Conservation (phyloP, 2,797 vertebrate species). For the Pseudochaenichthys georgianus region DNA sequence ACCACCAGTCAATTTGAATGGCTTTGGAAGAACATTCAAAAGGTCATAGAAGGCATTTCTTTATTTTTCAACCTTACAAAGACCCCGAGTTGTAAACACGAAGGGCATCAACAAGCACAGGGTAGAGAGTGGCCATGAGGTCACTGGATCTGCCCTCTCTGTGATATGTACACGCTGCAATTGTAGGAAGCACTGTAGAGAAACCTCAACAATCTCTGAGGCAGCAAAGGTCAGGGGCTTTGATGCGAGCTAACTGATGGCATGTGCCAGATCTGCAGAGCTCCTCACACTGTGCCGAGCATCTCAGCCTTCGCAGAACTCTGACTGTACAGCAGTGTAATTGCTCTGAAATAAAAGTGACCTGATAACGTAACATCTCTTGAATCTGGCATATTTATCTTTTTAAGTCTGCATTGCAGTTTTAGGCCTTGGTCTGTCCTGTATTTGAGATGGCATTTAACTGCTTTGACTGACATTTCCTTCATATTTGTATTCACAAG, state of each 20-base stretch:
- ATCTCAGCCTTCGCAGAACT: slow-evolving; percentile 62
- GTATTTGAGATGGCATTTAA: slow-evolving; percentile 73
- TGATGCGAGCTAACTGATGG: slow-evolving; percentile 74
- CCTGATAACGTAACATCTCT: slow-evolving; percentile 69
- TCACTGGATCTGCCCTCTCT: slow-evolving; percentile 47
- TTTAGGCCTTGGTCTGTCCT: slow-evolving; percentile 50
- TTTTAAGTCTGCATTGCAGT: slow-evolving; percentile 71
- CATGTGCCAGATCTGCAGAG: slow-evolving; percentile 56
- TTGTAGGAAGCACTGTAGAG: slow-evolving; percentile 29
- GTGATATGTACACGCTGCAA: slow-evolving; percentile 54
- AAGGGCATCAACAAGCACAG: slow-evolving; percentile 28
- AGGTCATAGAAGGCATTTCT: slow-evolving; percentile 56
- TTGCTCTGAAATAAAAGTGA: slow-evolving; percentile 75
- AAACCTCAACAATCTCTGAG: slow-evolving; percentile 51
- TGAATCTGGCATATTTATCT: slow-evolving; percentile 73
- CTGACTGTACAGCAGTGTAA: slow-evolving; percentile 62
- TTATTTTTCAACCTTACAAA: slow-evolving; percentile 57
- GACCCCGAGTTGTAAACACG: slow-evolving; percentile 38
- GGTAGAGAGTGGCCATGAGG: slow-evolving; percentile 41
- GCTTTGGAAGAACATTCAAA: slow-evolving; percentile 41
- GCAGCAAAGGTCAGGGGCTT: slow-evolving; percentile 75
- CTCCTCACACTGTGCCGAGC: slow-evolving; percentile 33
- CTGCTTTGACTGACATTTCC: slow-evolving; percentile 77
- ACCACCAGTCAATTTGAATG: slow-evolving; percentile 47
- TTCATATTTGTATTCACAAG: slow-evolving; percentile 69